Conservation (phyloP, 2,113 vertebrate genomes). For the Porphyrio hochstetteri region DNA sequence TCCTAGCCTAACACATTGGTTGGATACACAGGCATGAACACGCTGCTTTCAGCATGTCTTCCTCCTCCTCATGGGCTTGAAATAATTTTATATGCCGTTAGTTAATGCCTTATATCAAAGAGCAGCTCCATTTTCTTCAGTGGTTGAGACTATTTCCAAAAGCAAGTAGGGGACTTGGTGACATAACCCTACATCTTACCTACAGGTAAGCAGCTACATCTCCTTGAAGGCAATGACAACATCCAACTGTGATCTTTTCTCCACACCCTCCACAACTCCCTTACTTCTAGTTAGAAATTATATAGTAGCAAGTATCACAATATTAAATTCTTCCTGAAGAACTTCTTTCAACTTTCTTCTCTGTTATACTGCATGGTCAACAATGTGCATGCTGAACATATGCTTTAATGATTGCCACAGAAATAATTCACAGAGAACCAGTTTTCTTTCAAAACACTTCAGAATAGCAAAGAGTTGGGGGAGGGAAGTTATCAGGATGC, state of each 20-base stretch:
- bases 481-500: conserved; percentile 49
- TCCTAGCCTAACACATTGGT: background rate
- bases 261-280: background rate
- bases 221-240: background rate
- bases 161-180: background rate
- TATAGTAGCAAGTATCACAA: background rate
- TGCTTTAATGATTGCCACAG: background rate
- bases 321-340: background rate
- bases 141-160: background rate
- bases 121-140: background rate
- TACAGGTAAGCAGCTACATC: background rate
- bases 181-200: background rate
- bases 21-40: background rate
- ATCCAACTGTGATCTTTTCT: background rate
- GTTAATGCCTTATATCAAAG: background rate
- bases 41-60: background rate
- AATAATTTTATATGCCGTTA: background rate
- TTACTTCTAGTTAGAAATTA: background rate
- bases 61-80: background rate
- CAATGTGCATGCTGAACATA: background rate
- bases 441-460: conserved; percentile 39
- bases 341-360: background rate
- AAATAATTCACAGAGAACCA: background rate
- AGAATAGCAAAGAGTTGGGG: conserved; percentile 22
- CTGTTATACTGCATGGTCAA: background rate